Evolutionary conservation across 1,140 invertebrate species (phyloP), one percentile per base, ranked within the genome.

Genomic region (Notospermus geniculatus): DNA sequence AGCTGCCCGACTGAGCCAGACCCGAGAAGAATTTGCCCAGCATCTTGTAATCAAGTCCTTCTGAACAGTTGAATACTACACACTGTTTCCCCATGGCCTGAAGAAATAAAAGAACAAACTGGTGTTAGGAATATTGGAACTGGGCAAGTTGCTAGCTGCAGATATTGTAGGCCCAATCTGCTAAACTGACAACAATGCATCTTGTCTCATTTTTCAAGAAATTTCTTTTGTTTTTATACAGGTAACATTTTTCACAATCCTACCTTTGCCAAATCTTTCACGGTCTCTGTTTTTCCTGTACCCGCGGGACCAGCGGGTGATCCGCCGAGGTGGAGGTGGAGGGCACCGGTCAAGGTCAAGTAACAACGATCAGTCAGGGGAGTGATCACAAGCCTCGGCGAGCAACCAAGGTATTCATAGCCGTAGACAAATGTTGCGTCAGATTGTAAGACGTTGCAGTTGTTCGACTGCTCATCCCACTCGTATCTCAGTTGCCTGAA

Each of bases 241-340:
- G 32, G 32, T 36, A 15, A 36, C 32, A 36, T 7, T 36, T 36
- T 15, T 36, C 50, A 17, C 50, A 4, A 23, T 23, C 50, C 50
- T 41, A 80, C 78, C 82, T 93, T 94, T 1, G 91, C 90, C 62
- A 94, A 83, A 83, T 94, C 91, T 83, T 94, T 94, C 28, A 80
- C 76, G 29, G 79, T 82, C 62, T 82, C 79, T 27, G 79, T 81
- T 67, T 80, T 81, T 1, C 80, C 80, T 19, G 79, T 81, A 22
- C 80, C 79, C 57, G 80, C 77, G 52, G 80, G 80, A 15, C 80
- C 79, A 2, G 76, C 77, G 15, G 78, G 76, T 23, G 77, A 78
- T 0, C 76, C 78, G 79, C 87, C 90, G 59, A 92, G 79, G 79
- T 93, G 88, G 60, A 92, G 80, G 73, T 91, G 89, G 13, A 92